Evolutionary conservation across 1,140 invertebrate genomes (phyloP), one percentile per base, ranked within the genome.

Genomic region (Drosophila pectinifera): DNA sequence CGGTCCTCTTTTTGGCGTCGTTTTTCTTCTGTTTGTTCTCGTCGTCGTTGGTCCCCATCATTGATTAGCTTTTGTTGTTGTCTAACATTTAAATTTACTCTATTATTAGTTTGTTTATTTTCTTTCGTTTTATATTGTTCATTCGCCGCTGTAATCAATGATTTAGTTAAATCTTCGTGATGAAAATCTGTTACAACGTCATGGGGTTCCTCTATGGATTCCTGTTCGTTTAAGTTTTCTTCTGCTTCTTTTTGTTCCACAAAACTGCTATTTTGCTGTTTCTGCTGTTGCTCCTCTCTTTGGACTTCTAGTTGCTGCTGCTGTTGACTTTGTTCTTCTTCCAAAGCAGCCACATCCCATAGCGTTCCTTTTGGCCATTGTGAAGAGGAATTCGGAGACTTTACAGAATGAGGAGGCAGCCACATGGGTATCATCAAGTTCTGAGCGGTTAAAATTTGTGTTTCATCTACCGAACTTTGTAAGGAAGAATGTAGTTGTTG

Each of bases 401-500:
- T 77, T 55, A 53, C 41, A 38, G 63, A 26, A n/a, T 49, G 69
- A 46, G 86, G 57, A 16, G 82, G 78, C 41, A 81, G 63, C 78
- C 90, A 89, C 48, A 93, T 92, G 6, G 93, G 93, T 77, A 94
- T 92, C 31, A 93, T 92, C 4, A 93, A 76, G 34, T 90, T 93
- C 58, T 92, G 93, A 0, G 68, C 20, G 0, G 56, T 42, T 53
- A 91, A n/a, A 3, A 91, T 13, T 26, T 83, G 79, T 3, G 77
- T 51, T 13, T 84, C 64, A 26, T 49, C 74, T 5, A 20, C 45
- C 10, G 58, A 11, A 6, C 34, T 24, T 42, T 49, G 39, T 22
- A 68, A 10, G 11, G 49, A 31, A 8, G 73, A 55, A n/a, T 69
- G 56, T 49, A 57, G 68, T 64, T 63, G 73, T 39, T 73, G 41